Evolutionary conservation across 2,113 vertebrate species (phyloP), one percentile per base, ranked within the genome.

Genomic region (Larimichthys polyactis): DNA sequence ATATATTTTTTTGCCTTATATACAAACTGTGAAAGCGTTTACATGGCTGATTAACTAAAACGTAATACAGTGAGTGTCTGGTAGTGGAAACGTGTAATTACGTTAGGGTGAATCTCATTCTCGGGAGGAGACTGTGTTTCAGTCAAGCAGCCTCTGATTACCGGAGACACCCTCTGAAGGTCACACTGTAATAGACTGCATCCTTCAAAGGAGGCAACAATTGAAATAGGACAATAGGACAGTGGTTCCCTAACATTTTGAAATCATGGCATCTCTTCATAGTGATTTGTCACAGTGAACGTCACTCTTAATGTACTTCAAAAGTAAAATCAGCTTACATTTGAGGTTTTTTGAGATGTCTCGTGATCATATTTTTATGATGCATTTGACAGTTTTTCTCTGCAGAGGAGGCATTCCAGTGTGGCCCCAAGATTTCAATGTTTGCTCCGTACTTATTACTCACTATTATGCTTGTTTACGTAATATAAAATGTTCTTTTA

Each of bases 141-240:
- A 68, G 52, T 17, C 40, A 49, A 40, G 20, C 64, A 59, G 64
- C 44, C 27, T 36, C 58, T 74, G 58, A 51, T 63, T 17, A 62
- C 44, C 10, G 22, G 20, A 62, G 58, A 74, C 5, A 8, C 27
- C 71, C 71, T 77, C 40, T 77, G 74, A 77, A 49, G 64, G 74
- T 77, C 44, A 68, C 43, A 0, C 64, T 78, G 15, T 78, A 69
- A 68, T 62, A 66, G 29, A 40, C 52, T 51, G 46, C 54, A 59
- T 60, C 75, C 20, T 60, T 51, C 29, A 69, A 59, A 68, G 54
- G 9, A 27, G 27, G 29, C 55, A 59, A 55, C 44, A 17, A 19
- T 15, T 60, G 44, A 43, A 22, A 40, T 15, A 55, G 24, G 55
- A 43, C 27, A 9, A 19, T 22, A 11, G 19, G 11, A 11, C 20